These are phyloP conservation scores for Pachyrhynchus sulphureomaculatus DNA, from an alignment of 1,140 invertebrate genomes.

Conservation along the genomic window DNA sequence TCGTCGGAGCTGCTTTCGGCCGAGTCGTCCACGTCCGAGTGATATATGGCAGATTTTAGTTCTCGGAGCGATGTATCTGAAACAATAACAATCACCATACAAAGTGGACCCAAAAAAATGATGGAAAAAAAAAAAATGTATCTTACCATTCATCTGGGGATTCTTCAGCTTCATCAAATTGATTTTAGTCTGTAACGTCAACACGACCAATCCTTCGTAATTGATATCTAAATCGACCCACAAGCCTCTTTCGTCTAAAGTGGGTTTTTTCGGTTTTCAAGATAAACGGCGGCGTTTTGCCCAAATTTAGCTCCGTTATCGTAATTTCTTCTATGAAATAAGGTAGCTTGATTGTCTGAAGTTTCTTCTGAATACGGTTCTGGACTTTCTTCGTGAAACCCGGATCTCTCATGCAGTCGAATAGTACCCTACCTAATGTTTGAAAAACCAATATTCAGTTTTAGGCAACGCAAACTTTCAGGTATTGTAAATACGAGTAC, in stretches of 20 bases:
- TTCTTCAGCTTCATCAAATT: conserved; percentile 87
- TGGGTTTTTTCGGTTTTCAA: conserved; percentile 69
- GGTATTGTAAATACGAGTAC: no score
- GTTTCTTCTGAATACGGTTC: conserved; percentile 82
- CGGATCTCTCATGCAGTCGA: conserved; percentile 72
- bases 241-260: conserved; percentile 81
- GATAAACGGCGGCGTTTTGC: conserved; percentile 74
- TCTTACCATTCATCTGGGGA: conserved; percentile 38
- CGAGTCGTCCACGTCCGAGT: conserved; percentile 88
- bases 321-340: conserved; percentile 84
- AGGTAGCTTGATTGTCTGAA: conserved; percentile 83
- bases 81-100: conserved; percentile 1
- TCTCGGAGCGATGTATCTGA: conserved; percentile 39
- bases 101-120: no score
- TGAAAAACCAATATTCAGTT: no score
- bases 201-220: conserved; percentile 84
- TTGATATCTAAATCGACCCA: conserved; percentile 91
- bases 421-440: conserved; percentile 76
- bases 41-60: conserved; percentile 61
- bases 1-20: conserved; percentile 90
- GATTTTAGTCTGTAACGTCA: conserved; percentile 93
- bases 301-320: conserved; percentile 75
- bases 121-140: no score
- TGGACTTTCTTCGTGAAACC: conserved; percentile 60
- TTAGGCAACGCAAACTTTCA: no score